Conservation (phyloP, 2,113 vertebrate genomes). For the Bombycilla garrulus region DNA sequence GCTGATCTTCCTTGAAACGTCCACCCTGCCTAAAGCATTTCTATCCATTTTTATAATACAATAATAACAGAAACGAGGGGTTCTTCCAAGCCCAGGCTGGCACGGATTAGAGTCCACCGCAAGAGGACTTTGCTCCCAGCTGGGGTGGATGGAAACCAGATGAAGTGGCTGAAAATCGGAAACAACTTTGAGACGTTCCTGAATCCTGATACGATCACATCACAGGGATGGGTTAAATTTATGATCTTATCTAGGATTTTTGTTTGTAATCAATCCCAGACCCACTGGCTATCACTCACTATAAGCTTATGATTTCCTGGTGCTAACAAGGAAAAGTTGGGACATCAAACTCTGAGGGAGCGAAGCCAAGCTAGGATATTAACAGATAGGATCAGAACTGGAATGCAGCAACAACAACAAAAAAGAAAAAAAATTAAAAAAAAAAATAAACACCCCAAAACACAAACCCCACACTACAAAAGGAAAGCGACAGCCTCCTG, state of each 20-base stretch:
- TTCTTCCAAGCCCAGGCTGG: neutral
- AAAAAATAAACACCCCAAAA: neutral
- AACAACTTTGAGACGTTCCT: slow-evolving; percentile 9
- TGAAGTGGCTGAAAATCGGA: slow-evolving; percentile 63
- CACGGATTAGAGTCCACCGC: slow-evolving; percentile 8
- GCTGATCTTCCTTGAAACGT: neutral
- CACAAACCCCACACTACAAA: neutral
- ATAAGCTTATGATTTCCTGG: slow-evolving; percentile 10
- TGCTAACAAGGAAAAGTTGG: slow-evolving; percentile 37
- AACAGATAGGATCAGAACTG: slow-evolving; percentile 42
- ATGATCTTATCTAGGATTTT: slow-evolving; percentile 27
- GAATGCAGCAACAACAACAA: neutral
- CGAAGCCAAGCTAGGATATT: slow-evolving; percentile 28
- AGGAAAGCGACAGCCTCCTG: neutral
- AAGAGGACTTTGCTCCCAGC: neutral
- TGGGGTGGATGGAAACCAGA: slow-evolving; percentile 55
- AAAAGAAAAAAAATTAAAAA: neutral
- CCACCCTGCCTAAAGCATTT: slow-evolving; percentile 23
- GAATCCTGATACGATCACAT: slow-evolving; percentile 41
- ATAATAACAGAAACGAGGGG: neutral
- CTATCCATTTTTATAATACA: slow-evolving; percentile 11
- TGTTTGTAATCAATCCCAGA: slow-evolving; percentile 62
- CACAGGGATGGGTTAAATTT: slow-evolving; percentile 45
- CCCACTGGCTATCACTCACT: slow-evolving; percentile 12
- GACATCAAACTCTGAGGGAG: slow-evolving; percentile 19